Evolutionary conservation across 64 coral and sea anemone species (phyloP).

Genomic region (Dendronephthya gigantea): DNA sequence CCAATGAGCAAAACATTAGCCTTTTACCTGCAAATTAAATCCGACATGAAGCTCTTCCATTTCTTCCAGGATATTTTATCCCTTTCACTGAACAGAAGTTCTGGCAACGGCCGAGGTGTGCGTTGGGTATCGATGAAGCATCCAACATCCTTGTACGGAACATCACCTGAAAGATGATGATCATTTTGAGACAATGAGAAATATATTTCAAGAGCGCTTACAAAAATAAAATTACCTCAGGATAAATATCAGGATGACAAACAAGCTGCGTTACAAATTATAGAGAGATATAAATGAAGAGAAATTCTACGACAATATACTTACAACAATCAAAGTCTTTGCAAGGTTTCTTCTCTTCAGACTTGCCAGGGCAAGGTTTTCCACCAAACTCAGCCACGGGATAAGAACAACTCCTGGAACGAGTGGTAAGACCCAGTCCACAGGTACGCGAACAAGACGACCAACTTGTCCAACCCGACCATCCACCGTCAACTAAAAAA

Average conservation of each 20-base stretch:
- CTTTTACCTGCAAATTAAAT: slow-evolving; percentile 73
- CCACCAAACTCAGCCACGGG: slow-evolving; percentile 77
- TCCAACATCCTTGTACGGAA: slow-evolving; percentile 73
- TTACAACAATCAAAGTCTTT: slow-evolving; percentile 94
- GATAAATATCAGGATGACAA: too few species aligned
- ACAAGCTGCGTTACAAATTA: too few species aligned
- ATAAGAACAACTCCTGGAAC: slow-evolving; percentile 63
- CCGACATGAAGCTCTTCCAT: slow-evolving; percentile 77
- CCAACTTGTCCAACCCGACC: slow-evolving; percentile 95
- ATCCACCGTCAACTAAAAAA: slow-evolving; percentile 61
- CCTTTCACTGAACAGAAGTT: slow-evolving; percentile 68
- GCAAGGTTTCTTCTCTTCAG: slow-evolving; percentile 73
- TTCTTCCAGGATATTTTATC: slow-evolving; percentile 54
- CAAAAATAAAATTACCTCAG: too few species aligned
- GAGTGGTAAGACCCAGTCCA: slow-evolving; percentile 58
- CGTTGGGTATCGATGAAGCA: slow-evolving; percentile 79
- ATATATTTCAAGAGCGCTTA: too few species aligned
- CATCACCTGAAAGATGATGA: slow-evolving; percentile 40
- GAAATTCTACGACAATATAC: background rate
- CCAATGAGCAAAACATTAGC: background rate
- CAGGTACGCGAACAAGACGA: slow-evolving; percentile 76
- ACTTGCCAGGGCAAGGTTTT: slow-evolving; percentile 45
- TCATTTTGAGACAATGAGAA: too few species aligned
- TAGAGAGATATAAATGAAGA: too few species aligned
- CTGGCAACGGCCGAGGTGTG: slow-evolving; percentile 63